Conservation (phyloP, 2,888 invertebrate genomes). For the Drosophila hamatofila region DNA sequence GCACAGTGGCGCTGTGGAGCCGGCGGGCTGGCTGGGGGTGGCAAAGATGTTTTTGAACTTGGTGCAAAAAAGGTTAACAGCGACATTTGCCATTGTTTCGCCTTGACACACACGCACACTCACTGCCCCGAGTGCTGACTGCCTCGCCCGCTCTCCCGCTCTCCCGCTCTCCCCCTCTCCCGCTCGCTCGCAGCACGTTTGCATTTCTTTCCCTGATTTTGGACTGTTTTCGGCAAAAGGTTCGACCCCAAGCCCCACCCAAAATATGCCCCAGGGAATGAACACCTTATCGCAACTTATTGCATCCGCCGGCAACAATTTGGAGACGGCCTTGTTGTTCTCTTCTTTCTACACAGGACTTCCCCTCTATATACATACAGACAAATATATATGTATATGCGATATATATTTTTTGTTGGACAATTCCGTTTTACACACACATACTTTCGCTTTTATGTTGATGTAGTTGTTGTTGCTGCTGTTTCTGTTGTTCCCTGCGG, state of each 20-base stretch:
- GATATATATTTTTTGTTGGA: slow-evolving; percentile 56
- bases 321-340: slow-evolving; percentile 71
- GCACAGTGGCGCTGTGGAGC: not conserved
- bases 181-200: slow-evolving; percentile 51
- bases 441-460: slow-evolving; percentile 59
- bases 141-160: not conserved
- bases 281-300: slow-evolving; percentile 81
- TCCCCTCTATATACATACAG: slow-evolving; percentile 35
- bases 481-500: slow-evolving; percentile 62
- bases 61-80: slow-evolving; percentile 77
- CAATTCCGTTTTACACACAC: slow-evolving; percentile 56
- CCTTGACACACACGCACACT: slow-evolving; percentile 39
- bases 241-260: slow-evolving; percentile 24
- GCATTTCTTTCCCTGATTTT: slow-evolving; percentile 70
- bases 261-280: slow-evolving; percentile 74
- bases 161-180: too few species aligned
- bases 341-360: slow-evolving; percentile 38
- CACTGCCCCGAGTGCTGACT: slow-evolving; percentile 41
- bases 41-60: slow-evolving; percentile 61
- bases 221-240: slow-evolving; percentile 64
- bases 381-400: slow-evolving; percentile 4
- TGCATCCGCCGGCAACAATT: slow-evolving; percentile 81
- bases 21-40: slow-evolving; percentile 17
- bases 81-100: slow-evolving; percentile 78
- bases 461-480: slow-evolving; percentile 43